Conservation (phyloP, 2,797 vertebrate species). For the Lophotriccus pileatus region DNA sequence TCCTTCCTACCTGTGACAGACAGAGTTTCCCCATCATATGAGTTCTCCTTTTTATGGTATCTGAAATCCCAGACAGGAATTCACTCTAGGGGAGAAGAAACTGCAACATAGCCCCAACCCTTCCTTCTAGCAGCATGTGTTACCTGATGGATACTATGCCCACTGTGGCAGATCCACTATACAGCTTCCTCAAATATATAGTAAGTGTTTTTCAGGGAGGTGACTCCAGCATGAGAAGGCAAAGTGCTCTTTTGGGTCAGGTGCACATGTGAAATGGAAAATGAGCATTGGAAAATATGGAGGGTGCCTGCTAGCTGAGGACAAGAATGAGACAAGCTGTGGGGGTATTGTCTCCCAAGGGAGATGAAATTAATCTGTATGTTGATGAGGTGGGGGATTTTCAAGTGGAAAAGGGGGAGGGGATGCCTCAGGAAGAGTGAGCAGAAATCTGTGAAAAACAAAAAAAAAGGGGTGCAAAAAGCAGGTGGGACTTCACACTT, state of each 20-base stretch:
- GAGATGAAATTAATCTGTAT: neutral
- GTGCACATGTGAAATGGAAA: neutral
- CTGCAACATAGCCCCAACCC: neutral
- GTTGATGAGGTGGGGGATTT: neutral
- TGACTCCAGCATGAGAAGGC: neutral
- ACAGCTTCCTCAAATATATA: neutral
- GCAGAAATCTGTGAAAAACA: neutral
- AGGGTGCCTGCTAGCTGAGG: neutral
- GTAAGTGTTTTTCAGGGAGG: neutral
- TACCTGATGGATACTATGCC: neutral
- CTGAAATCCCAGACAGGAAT: neutral
- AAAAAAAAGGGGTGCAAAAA: neutral
- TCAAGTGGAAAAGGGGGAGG: neutral
- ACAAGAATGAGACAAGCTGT: neutral
- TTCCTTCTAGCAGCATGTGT: neutral
- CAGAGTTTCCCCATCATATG: neutral
- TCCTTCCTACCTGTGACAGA: neutral
- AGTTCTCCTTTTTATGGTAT: neutral
- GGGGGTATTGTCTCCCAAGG: neutral
- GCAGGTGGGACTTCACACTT: slow-evolving; percentile 37
- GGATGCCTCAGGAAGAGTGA: neutral
- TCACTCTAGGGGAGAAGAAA: neutral
- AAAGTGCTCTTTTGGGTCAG: neutral
- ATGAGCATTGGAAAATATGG: neutral
- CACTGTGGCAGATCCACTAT: neutral